Conservation (phyloP, 2,888 invertebrate genomes). For the Apotomis capreana region DNA sequence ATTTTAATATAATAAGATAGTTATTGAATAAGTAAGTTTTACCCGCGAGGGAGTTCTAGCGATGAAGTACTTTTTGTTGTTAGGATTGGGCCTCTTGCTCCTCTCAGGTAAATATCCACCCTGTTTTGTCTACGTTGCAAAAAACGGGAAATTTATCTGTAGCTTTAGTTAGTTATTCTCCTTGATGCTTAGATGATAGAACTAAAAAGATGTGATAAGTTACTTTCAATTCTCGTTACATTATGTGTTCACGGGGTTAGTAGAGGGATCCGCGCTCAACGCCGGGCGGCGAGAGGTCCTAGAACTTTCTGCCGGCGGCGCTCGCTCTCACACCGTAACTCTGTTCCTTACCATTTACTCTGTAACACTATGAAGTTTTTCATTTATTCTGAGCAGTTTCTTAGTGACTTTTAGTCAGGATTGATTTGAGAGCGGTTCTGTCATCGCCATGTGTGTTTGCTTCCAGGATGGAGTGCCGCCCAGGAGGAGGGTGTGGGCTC, state of each 20-base stretch:
- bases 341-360: not conserved
- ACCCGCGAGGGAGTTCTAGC: slow-evolving; percentile 41
- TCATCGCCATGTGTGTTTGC: slow-evolving; percentile 35
- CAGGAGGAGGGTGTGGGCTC: slow-evolving; percentile 78
- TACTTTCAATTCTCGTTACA: not conserved
- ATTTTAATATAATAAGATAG: slow-evolving; percentile 10
- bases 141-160: not conserved
- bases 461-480: slow-evolving; percentile 74
- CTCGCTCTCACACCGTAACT: slow-evolving; percentile 23
- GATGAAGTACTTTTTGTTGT: slow-evolving; percentile 73
- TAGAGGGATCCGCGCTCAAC: slow-evolving; percentile 8
- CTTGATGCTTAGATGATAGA: not conserved
- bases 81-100: slow-evolving; percentile 68
- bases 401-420: not conserved
- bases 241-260: not conserved
- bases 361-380: not conserved
- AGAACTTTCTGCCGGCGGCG: slow-evolving; percentile 41
- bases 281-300: slow-evolving; percentile 19
- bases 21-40: slow-evolving; percentile 28
- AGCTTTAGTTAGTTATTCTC: not conserved
- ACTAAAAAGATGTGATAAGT: not conserved
- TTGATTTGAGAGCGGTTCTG: not conserved
- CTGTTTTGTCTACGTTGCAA: slow-evolving; percentile 39
- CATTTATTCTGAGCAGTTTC: not conserved
- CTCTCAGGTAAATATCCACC: slow-evolving; percentile 66